These are phyloP conservation scores for Listronotus oregonensis DNA, from an alignment of 1,140 invertebrate genomes.

Conservation along the genomic window DNA sequence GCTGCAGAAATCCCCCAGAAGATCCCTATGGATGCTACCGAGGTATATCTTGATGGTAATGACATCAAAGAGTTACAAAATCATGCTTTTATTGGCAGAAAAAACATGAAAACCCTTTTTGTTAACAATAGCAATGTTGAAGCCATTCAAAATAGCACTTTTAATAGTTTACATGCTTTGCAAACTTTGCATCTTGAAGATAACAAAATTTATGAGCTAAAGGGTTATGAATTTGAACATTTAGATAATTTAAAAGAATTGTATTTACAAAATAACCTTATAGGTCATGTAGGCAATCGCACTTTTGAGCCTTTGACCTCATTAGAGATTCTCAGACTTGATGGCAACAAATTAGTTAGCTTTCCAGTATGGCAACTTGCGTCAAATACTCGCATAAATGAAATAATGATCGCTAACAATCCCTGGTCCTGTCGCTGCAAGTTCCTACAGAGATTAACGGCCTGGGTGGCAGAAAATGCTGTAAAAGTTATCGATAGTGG, in stretches of 20 bases:
- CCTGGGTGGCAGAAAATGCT: slow-evolving; percentile 81
- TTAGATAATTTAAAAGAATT: slow-evolving; percentile 79
- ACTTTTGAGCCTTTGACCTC: slow-evolving; percentile 79
- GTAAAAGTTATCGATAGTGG: slow-evolving; percentile 77
- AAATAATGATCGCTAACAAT: slow-evolving; percentile 79
- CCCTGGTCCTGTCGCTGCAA: slow-evolving; percentile 89
- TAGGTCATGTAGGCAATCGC: slow-evolving; percentile 77
- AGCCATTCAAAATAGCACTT: slow-evolving; percentile 88
- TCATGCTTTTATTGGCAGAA: slow-evolving; percentile 89
- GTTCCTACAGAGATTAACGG: slow-evolving; percentile 82
- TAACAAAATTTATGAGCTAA: slow-evolving; percentile 77
- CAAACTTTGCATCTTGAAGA: slow-evolving; percentile 84
- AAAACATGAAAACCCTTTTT: slow-evolving; percentile 84
- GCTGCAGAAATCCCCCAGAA: slow-evolving; percentile 77
- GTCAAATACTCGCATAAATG: slow-evolving; percentile 69
- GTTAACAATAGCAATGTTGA: slow-evolving; percentile 86
- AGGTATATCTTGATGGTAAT: slow-evolving; percentile 90
- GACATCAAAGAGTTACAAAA: slow-evolving; percentile 81
- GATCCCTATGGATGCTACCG: slow-evolving; percentile 92
- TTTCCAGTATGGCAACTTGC: slow-evolving; percentile 85
- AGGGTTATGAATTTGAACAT: slow-evolving; percentile 90
- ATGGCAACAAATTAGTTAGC: slow-evolving; percentile 81
- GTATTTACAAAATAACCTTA: slow-evolving; percentile 85
- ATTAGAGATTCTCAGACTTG: slow-evolving; percentile 78
- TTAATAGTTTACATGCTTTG: slow-evolving; percentile 83